Evolutionary conservation across 1,140 invertebrate species (phyloP).

Genomic region (Cyphomyrmex costatus): DNA sequence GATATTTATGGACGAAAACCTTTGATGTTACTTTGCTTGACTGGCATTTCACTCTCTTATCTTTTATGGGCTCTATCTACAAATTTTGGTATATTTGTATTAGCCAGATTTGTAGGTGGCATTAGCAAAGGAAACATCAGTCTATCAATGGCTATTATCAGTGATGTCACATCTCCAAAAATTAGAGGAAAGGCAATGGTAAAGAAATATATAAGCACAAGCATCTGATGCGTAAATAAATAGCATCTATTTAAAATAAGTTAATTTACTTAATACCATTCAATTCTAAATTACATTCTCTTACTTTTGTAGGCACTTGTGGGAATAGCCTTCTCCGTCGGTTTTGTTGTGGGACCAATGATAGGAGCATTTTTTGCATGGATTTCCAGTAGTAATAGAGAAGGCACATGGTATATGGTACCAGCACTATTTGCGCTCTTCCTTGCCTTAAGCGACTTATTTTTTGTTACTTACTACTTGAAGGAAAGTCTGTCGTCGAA

Average conservation of each 20-base stretch:
- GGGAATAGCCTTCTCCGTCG: conserved; percentile 98
- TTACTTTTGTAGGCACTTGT: conserved; percentile 93
- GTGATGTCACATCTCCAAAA: conserved; percentile 94
- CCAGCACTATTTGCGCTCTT: conserved; percentile 95
- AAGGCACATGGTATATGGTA: conserved; percentile 92
- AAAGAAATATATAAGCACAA: conserved; percentile 67
- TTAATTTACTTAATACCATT: too few species aligned
- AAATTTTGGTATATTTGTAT: conserved; percentile 96
- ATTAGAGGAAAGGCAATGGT: conserved; percentile 98
- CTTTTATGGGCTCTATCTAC: conserved; percentile 95
- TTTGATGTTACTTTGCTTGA: conserved; percentile 94
- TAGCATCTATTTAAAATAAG: conserved; percentile 30
- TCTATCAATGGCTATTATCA: conserved; percentile 97
- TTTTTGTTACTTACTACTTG: conserved; percentile 92
- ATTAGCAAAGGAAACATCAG: conserved; percentile 99
- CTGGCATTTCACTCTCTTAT: conserved; percentile 95
- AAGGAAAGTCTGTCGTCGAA: conserved; percentile 95
- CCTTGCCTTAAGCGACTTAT: conserved; percentile 92
- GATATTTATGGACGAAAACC: conserved; percentile 98
- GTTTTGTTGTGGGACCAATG: conserved; percentile 98
- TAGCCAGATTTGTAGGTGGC: conserved; percentile 97
- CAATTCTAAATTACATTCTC: conserved; percentile 20
- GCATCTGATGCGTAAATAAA: conserved; percentile 61
- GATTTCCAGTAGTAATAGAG: conserved; percentile 88
- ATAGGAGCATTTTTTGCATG: conserved; percentile 97